Conservation (phyloP, 1,140 invertebrate genomes). For the Asbolus verrucosus region DNA sequence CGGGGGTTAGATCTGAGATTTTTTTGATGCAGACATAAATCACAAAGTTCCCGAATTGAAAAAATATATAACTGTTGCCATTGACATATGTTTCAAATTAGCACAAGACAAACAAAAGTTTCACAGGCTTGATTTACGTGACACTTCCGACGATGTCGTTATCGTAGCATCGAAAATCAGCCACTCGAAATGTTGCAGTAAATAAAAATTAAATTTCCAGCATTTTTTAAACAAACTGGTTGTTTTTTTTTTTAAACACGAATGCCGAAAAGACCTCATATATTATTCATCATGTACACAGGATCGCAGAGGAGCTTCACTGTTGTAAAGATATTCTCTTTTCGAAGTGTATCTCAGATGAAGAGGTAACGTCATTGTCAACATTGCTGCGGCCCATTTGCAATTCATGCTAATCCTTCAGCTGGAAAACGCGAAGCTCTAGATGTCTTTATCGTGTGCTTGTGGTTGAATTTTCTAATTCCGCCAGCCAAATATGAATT, state of each 20-base stretch:
- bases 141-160: not conserved
- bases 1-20: too few species aligned
- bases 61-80: slow-evolving; percentile 6
- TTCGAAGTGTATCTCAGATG: slow-evolving; percentile 26
- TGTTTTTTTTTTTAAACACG: too few species aligned
- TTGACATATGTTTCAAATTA: slow-evolving; percentile 5
- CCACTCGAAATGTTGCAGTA: not conserved
- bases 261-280: too few species aligned
- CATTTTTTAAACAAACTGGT: too few species aligned
- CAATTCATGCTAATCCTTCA: slow-evolving; percentile 36
- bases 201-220: too few species aligned
- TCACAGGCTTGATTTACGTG: not conserved
- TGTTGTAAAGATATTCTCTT: slow-evolving; percentile 37
- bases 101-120: not conserved
- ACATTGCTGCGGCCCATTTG: slow-evolving; percentile 34
- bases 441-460: slow-evolving; percentile 21
- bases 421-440: slow-evolving; percentile 9
- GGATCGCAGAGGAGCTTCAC: too few species aligned
- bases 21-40: too few species aligned
- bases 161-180: not conserved
- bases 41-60: not conserved
- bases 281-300: too few species aligned
- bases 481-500: too few species aligned
- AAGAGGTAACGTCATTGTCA: slow-evolving; percentile 31
- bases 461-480: too few species aligned